Conservation (phyloP, 2,888 invertebrate genomes). For the Dendrolimus houi region DNA sequence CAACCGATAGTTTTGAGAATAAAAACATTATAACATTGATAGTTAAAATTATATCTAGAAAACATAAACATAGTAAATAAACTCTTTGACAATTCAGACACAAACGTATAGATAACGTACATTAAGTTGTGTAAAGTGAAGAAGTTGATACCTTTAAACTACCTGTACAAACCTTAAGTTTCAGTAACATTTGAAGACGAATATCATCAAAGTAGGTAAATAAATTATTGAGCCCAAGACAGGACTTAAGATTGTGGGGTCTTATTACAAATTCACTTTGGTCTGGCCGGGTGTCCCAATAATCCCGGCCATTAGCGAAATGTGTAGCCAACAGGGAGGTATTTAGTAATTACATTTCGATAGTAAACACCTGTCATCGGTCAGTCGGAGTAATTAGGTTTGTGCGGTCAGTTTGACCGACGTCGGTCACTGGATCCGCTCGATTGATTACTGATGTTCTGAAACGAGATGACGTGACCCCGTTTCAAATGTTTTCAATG, state of each 20-base stretch:
- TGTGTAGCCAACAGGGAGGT: slow-evolving; percentile 27
- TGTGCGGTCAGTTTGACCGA: slow-evolving; percentile 46
- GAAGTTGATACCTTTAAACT: not conserved
- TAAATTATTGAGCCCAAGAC: slow-evolving; percentile 50
- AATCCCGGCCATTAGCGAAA: slow-evolving; percentile 53
- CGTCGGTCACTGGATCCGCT: slow-evolving; percentile 36
- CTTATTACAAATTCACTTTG: slow-evolving; percentile 65
- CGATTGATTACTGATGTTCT: slow-evolving; percentile 44
- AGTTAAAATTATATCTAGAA: too few relatives aligned
- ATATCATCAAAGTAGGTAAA: slow-evolving; percentile 43
- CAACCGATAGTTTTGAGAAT: too few relatives aligned
- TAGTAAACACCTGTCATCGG: slow-evolving; percentile 55
- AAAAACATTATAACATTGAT: too few relatives aligned
- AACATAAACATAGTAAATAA: too few relatives aligned
- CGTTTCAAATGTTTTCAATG: slow-evolving; percentile 17
- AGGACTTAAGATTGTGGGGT: slow-evolving; percentile 40
- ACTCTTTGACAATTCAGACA: too few relatives aligned
- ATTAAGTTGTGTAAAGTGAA: not conserved
- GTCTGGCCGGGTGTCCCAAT: slow-evolving; percentile 32
- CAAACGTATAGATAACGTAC: too few relatives aligned
- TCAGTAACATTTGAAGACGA: slow-evolving; percentile 22
- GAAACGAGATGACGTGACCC: slow-evolving; percentile 14
- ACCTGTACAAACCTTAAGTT: slow-evolving; percentile 15
- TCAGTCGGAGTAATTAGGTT: slow-evolving; percentile 45
- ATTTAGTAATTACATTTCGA: slow-evolving; percentile 55